Evolutionary conservation across 2,113 vertebrate species (phyloP), one percentile per base, ranked within the genome.

Genomic region (Galeopterus variegatus): DNA sequence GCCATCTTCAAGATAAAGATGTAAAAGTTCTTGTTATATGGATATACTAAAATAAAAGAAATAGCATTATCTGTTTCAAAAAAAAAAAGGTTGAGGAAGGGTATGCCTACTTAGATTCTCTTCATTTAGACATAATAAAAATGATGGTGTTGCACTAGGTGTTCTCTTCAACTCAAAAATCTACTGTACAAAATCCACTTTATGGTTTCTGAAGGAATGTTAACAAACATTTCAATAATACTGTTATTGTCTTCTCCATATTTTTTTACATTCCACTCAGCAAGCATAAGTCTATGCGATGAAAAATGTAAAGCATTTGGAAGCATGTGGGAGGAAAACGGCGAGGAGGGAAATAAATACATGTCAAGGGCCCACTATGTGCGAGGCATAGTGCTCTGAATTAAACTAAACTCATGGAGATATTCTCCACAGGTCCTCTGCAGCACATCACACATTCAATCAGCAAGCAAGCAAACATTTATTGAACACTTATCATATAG

Each of bases 161-260:
- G 4, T 24, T 80, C 13, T 60, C 19, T 89, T 67, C n/a, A 90
- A 65, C 33, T 92, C 17, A 92, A 60, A 81, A 45, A 48, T 52
- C 8, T 15, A 21, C 75, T 28, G 15, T 0, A 58, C 50, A 86
- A 84, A 76, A 64, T 76, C 8, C 7, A 26, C 10, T n/a, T 36
- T 48, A 28, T 60, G n/a, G 13, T 72, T 72, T 83, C 69, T 58
- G 69, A 60, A 70, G 52, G 26, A 75, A 64, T 62, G 8, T 84
- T 76, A 90, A 31, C 24, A 73, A 56, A 18, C 28, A 88, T 83
- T 89, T 94, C 54, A 70, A 41, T 70, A 87, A 82, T 62, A 28
- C 21, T 81, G 4, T 48, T 36, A 41, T 81, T 76, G 13, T 72
- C 31, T 64, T 90, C 15, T 36, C 9, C 41, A 4, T 41, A 41